Conservation (phyloP, 2,797 vertebrate species). For the Anolis apletophallus region DNA sequence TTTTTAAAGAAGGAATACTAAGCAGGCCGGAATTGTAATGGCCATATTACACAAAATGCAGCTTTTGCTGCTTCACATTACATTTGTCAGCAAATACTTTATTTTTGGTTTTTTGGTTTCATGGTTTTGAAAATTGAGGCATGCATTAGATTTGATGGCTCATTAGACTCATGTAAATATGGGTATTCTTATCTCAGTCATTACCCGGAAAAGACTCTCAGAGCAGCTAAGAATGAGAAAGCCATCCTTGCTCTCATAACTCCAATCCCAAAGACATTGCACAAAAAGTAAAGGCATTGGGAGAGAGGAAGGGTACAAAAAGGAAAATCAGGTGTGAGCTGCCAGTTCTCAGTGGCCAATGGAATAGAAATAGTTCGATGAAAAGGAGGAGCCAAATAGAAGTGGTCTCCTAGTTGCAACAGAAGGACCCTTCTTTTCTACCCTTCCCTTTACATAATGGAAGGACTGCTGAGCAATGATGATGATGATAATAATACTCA, state of each 20-base stretch:
- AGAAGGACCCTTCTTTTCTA: not conserved
- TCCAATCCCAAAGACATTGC: not conserved
- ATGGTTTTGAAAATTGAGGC: too few species aligned
- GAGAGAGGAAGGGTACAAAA: not conserved
- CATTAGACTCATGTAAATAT: too few species aligned
- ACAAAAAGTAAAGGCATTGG: not conserved
- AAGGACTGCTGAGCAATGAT: not conserved
- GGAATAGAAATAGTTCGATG: not conserved
- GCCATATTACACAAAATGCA: too few species aligned
- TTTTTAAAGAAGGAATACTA: too few species aligned
- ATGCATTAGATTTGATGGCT: too few species aligned
- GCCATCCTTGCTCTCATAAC: not conserved
- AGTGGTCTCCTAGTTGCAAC: not conserved
- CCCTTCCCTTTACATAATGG: not conserved
- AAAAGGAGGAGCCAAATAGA: not conserved
- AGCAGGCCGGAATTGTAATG: too few species aligned
- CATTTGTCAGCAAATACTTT: too few species aligned
- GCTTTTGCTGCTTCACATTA: too few species aligned
- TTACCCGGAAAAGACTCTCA: not conserved
- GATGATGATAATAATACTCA: too few species aligned
- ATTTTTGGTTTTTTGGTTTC: too few species aligned
- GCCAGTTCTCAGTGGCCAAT: not conserved
- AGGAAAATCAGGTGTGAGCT: too few species aligned
- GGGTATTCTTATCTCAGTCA: not conserved
- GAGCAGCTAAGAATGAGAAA: not conserved